Conservation (phyloP, 2,888 invertebrate species). For the Drosophila infuscata region DNA sequence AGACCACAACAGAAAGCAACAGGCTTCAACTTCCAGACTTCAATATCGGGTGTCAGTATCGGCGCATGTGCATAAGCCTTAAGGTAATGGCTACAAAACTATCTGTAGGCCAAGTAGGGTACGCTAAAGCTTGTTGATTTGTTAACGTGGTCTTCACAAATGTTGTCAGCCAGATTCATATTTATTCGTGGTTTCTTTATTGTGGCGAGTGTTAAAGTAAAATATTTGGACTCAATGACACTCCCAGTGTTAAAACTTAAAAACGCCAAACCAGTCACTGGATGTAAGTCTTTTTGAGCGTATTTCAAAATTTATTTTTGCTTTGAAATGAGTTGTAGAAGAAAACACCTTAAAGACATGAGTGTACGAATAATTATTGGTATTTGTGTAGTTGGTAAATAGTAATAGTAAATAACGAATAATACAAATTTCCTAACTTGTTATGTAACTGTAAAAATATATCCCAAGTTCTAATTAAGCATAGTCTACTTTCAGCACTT, state of each 20-base stretch:
- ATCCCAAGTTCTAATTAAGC: not conserved
- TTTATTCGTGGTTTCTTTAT: not conserved
- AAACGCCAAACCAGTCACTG: not conserved
- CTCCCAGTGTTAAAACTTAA: not conserved
- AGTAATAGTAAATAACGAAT: not conserved
- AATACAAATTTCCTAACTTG: too few species aligned
- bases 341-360: not conserved
- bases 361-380: not conserved
- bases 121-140: not conserved
- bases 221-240: not conserved
- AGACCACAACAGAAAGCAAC: constrained; percentile 45
- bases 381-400: not conserved
- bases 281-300: not conserved
- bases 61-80: constrained; percentile 3
- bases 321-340: too few species aligned
- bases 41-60: constrained; percentile 30
- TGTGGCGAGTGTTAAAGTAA: not conserved
- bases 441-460: not conserved
- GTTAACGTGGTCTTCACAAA: not conserved
- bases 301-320: not conserved
- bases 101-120: constrained; percentile 4
- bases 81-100: not conserved
- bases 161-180: not conserved
- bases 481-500: not conserved
- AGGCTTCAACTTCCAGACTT: constrained; percentile 9